These are phyloP conservation scores for Drosophila percnosoma DNA, from an alignment of 2,888 invertebrate genomes.

Conservation along the genomic window DNA sequence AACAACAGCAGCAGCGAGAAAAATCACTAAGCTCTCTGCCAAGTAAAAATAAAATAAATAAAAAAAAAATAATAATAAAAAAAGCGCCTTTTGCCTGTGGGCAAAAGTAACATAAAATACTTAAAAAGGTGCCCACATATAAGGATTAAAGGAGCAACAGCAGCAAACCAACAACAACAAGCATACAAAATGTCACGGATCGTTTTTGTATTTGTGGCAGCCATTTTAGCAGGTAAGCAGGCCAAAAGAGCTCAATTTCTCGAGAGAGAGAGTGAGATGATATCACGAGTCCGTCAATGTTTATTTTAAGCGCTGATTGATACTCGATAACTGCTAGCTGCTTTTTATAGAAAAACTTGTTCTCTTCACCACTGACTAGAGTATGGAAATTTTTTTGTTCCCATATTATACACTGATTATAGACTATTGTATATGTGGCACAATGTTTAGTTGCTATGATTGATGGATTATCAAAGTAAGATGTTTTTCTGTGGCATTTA, in stretches of 20 bases:
- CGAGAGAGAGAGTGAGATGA: conserved; percentile 47
- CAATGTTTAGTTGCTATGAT: conserved; percentile 15
- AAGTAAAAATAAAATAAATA: conserved; percentile 35
- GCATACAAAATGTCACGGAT: conserved; percentile 69
- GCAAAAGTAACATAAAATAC: conserved; percentile 47
- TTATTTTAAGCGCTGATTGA: conserved; percentile 68
- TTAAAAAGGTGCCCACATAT: conserved; percentile 52
- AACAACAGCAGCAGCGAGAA: conserved; percentile 29
- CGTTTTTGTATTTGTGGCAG: conserved; percentile 77
- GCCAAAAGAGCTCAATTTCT: conserved; percentile 11
- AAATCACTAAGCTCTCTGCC: conserved; percentile 63
- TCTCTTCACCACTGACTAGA: conserved; percentile 3
- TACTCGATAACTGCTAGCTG: conserved; percentile 10
- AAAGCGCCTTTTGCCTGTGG: conserved; percentile 42
- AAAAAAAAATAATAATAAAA: conserved; percentile 43
- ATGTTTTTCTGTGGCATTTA: not conserved
- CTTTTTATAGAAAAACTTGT: conserved; percentile 8
- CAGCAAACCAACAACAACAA: conserved; percentile 19
- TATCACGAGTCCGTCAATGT: conserved; percentile 57
- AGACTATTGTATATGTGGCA: conserved; percentile 9
- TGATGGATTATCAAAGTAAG: conserved; percentile 9
- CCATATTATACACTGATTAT: conserved; percentile 7
- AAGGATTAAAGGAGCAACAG: conserved; percentile 48
- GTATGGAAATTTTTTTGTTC: conserved; percentile 20
- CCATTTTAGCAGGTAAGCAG: conserved; percentile 82